Evolutionary conservation across 2,797 vertebrate species (phyloP).

Genomic region (Antrozous pallidus): DNA sequence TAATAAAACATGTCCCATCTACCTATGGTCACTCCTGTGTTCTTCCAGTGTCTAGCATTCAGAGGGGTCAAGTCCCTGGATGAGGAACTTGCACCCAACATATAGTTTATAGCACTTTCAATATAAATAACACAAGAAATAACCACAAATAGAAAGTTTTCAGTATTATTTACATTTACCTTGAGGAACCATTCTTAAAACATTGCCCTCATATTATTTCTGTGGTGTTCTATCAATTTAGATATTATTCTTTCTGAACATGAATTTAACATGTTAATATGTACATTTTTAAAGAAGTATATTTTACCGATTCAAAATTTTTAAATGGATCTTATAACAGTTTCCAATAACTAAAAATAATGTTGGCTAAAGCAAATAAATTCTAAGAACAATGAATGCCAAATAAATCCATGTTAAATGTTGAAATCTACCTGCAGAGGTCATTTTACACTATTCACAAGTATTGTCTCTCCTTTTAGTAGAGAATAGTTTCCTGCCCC

Average conservation of each 20-base stretch:
- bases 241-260: not conserved
- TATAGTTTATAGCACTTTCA: not conserved
- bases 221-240: not conserved
- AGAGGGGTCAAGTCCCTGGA: no score
- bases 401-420: not conserved
- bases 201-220: not conserved
- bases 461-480: not conserved
- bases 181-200: not conserved
- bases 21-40: no score
- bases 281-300: not conserved
- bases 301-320: not conserved
- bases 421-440: not conserved
- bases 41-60: no score
- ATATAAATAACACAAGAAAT: not conserved
- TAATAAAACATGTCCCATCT: no score
- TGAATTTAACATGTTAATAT: not conserved
- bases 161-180: not conserved
- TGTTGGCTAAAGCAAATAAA: not conserved
- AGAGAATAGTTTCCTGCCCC: not conserved
- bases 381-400: not conserved
- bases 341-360: not conserved
- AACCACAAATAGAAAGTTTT: not conserved
- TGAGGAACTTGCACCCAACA: no score
- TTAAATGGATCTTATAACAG: not conserved
- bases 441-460: not conserved